Percentiles rank a stretch among this genome's conserved stretches.
phyloP scores from a whole-genome alignment of 2,797 vertebrate genomes.

The Poliocrania exsul region DNA sequence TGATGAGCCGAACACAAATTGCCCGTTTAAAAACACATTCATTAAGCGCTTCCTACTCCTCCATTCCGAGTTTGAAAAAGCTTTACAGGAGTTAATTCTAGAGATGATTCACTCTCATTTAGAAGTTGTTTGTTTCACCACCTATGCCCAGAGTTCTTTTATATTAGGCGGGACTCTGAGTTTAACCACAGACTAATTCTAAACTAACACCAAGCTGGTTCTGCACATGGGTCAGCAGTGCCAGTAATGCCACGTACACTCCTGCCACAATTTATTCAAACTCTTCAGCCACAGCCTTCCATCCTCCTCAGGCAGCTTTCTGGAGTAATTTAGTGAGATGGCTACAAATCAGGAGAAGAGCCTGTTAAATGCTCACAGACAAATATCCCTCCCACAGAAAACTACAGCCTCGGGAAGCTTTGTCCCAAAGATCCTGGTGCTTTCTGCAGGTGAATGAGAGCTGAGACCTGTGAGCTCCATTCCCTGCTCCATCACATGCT shows the following conservation, averaged over 20 bases:
- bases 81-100: conserved; percentile 7
- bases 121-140: conserved; percentile 15
- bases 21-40: conserved; percentile 42
- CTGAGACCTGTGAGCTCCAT: neutral
- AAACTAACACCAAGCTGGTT: neutral
- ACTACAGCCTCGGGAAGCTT: neutral
- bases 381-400: neutral
- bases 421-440: neutral
- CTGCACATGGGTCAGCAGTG: neutral
- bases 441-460: neutral
- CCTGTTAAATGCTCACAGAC: neutral
- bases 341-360: neutral
- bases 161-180: neutral
- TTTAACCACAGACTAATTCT: neutral
- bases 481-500: neutral
- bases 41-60: conserved; percentile 51
- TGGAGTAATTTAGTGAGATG: neutral
- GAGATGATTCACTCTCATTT: conserved; percentile 22
- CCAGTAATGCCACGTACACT: neutral
- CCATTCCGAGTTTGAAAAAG: conserved; percentile 37
- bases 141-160: neutral
- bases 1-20: conserved; percentile 47
- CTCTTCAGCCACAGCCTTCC: neutral
- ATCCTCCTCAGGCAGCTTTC: neutral
- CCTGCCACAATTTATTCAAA: neutral